Conservation (phyloP, 2,113 vertebrate species). For the Lynx canadensis region DNA sequence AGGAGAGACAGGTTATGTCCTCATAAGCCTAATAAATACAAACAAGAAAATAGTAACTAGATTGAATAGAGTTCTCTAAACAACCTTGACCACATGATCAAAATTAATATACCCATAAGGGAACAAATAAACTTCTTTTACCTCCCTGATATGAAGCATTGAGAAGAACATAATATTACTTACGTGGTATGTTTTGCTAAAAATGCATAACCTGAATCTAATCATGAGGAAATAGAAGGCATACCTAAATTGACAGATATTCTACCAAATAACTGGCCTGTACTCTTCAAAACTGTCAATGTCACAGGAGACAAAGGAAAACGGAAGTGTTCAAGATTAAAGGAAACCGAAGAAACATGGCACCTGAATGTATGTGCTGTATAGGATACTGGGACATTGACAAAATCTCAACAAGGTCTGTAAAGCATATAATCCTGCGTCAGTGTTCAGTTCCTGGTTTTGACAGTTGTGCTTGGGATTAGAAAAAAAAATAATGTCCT, state of each 20-base stretch:
- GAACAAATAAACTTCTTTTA: background rate
- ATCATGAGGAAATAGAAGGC: background rate
- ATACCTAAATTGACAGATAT: background rate
- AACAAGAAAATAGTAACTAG: background rate
- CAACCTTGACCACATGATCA: background rate
- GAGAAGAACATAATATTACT: background rate
- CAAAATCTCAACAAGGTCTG: background rate
- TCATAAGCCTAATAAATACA: background rate
- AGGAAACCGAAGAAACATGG: background rate
- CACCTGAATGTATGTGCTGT: background rate
- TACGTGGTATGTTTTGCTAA: background rate
- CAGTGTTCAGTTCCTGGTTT: background rate
- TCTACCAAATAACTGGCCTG: background rate
- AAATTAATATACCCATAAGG: background rate
- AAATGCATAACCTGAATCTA: background rate
- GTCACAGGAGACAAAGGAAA: background rate
- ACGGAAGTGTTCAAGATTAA: background rate
- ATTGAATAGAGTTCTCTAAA: background rate
- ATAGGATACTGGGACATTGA: background rate
- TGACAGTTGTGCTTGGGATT: background rate
- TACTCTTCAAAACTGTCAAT: background rate
- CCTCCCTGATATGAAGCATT: background rate
- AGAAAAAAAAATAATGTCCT: background rate
- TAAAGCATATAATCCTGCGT: fast-evolving
- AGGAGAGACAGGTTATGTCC: background rate